Evolutionary conservation across 2,797 vertebrate species (phyloP), one percentile per base, ranked within the genome.

Genomic region (Mormyrus hasselquistii): DNA sequence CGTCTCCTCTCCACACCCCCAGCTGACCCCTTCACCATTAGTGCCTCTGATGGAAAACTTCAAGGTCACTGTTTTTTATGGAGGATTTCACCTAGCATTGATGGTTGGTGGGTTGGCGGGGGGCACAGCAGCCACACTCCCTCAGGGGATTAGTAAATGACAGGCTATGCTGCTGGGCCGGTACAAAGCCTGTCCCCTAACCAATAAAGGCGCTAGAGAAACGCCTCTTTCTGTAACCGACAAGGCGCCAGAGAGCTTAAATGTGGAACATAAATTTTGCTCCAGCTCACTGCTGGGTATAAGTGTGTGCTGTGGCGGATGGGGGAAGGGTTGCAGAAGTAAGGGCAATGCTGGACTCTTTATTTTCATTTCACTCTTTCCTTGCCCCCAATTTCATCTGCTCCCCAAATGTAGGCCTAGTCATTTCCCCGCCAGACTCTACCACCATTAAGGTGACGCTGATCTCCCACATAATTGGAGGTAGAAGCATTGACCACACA

Each of bases 31-130:
- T 22, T 47, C 76, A 47, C 16, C 76, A 82, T 47, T 47, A 82
- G 16, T n/a, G 41, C 41, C 76, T 82, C 41, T 4, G 44, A 89
- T n/a, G 47, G 47, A 34, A 16, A 89, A 89, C 76, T 73, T 87
- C 89, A 89, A 90, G 89, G 90, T 94, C 93, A 93, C 87, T 84
- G 85, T 91, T 89, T 50, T 91, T 90, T 89, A 90, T 92, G 91
- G 87, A 90, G 90, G 92, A 93, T 94, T 93, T 94, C 93, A 89
- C n/a, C 65, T 25, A 41, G 84, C 88, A 91, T 65, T 88, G 65
- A 25, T 10, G 14, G 22, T 52, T 47, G 76, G 47, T 85, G 83
- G 47, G 44, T 88, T 88, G 86, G 84, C 89, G 87, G 88, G 90
- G 90, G 86, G 53, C 90, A 91, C 90, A 89, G 57, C 83, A 93